Evolutionary conservation across 2,113 vertebrate species (phyloP).

Genomic region (Myrmecobius fasciatus): DNA sequence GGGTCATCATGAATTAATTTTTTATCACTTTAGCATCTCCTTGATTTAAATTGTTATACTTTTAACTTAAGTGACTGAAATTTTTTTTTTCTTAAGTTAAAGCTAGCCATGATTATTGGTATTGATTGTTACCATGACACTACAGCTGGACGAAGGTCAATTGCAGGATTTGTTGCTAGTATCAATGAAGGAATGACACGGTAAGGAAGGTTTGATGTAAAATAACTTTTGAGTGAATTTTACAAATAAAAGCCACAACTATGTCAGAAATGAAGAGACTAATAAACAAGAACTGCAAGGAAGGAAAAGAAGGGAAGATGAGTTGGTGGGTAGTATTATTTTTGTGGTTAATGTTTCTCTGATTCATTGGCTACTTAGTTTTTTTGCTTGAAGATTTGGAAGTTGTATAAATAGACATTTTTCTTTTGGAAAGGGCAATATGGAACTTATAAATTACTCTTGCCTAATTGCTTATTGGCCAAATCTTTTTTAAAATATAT

Average conservation of each 20-base stretch:
- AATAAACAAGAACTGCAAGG: neutral
- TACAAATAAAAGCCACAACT: neutral
- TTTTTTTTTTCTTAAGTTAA: slow-evolving; percentile 84
- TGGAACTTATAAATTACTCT: neutral
- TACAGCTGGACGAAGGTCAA: slow-evolving; percentile 88
- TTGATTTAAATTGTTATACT: neutral
- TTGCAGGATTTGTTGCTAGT: slow-evolving; percentile 94
- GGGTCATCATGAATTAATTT: neutral
- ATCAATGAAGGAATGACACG: slow-evolving; percentile 93
- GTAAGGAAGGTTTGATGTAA: slow-evolving; percentile 78
- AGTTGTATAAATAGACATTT: neutral
- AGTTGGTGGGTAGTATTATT: neutral
- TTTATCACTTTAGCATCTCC: neutral
- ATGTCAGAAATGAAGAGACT: neutral
- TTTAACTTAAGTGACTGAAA: neutral
- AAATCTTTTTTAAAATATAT: neutral
- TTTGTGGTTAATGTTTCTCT: neutral
- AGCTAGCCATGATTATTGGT: slow-evolving; percentile 95
- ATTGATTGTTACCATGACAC: slow-evolving; percentile 97
- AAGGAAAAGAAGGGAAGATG: neutral
- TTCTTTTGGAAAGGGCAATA: neutral
- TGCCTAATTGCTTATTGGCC: neutral
- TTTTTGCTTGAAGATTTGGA: neutral
- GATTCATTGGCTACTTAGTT: neutral
- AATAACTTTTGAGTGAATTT: neutral